Base-by-base conservation (phyloP, 2,797 vertebrate species). In the Crocodylus rhombifer region DNA sequence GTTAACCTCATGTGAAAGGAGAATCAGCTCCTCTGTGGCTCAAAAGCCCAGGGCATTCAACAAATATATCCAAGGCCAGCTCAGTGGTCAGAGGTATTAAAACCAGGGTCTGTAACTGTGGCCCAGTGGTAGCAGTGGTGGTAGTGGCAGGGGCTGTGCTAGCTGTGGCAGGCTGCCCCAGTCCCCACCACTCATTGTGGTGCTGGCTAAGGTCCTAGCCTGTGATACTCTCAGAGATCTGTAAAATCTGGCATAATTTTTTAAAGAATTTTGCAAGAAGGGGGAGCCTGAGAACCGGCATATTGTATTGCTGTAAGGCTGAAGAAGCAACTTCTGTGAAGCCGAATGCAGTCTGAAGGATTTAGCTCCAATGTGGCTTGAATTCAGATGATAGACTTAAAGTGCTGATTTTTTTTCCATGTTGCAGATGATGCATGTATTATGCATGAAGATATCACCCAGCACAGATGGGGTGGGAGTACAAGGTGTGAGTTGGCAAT, bases 381-480 rank as follows among this genome's bases (percentile, higher is more conserved):
- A 91, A 93, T 97, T 96, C 95, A 96, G 93, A 95, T 65, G 95
- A 95, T 93, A 95, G 93, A 92, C 91, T 96, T 87, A 84, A 96
- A 95, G 94, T 95, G 95, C 95, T 94, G 96, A 97, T 93, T 95
- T 90, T 8, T 90, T 92, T 87, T 88, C 74, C 71, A 89, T 64
- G 87, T 92, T 95, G 91, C 95, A 96, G 95, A 95, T 96, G 96
- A 96, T 94, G 17, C 16, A 97, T 96, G 92, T 88, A 95, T 96
- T 96, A 96, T 95, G 95, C 92, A 95, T 95, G 90, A 93, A 95
- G 94, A 89, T 93, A 91, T 88, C 14, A 42, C 94, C 88, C 94
- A 91, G 96, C 93, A 93, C 96, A 97, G 94, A 97, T 97, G 96
- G 96, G 92, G 23, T 96, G 95, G 94, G 94, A 97, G 85, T 93